A percentile compares a stretch with the other conserved stretches of the same genome.
phyloP scores from a whole-genome alignment of 2,797 vertebrate genomes.

The Orientallactaga sibirica region DNA sequence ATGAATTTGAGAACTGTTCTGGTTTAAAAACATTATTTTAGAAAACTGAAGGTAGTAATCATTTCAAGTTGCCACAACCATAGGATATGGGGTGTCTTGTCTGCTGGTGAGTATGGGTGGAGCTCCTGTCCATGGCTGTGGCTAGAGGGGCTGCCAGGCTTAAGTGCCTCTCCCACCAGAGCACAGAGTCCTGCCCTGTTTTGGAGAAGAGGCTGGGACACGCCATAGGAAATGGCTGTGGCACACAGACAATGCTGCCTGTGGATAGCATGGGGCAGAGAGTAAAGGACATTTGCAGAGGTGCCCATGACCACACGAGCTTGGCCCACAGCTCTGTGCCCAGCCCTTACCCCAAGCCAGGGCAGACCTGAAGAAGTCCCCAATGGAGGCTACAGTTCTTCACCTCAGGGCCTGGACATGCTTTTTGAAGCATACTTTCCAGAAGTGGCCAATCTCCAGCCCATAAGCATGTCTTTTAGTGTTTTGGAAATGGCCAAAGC shows the following conservation, averaged over 20 bases:
- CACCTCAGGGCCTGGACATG: rapidly evolving
- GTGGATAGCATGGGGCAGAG: background rate
- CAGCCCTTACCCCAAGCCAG: background rate
- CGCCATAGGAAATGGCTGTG: background rate
- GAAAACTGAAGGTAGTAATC: background rate
- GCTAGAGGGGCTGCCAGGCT: background rate
- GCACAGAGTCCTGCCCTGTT: background rate
- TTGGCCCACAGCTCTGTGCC: background rate
- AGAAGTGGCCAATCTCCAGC: background rate
- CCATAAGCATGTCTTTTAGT: rapidly evolving
- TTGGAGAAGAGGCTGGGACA: background rate
- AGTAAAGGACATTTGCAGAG: background rate
- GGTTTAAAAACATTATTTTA: background rate
- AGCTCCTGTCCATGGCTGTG: background rate
- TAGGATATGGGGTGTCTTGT: background rate
- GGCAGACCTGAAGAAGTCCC: rapidly evolving
- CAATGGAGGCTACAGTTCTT: background rate
- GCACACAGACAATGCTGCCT: background rate
- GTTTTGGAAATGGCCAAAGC: background rate
- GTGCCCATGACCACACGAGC: background rate
- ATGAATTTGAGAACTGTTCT: background rate
- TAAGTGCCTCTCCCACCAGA: background rate
- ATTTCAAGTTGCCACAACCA: background rate
- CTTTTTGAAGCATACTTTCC: background rate
- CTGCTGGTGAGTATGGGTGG: background rate